A percentile compares a stretch with the other conserved stretches of the same genome.
Evolutionary conservation across 2,888 invertebrate species (phyloP).

Genomic region (Volucella inflata): DNA sequence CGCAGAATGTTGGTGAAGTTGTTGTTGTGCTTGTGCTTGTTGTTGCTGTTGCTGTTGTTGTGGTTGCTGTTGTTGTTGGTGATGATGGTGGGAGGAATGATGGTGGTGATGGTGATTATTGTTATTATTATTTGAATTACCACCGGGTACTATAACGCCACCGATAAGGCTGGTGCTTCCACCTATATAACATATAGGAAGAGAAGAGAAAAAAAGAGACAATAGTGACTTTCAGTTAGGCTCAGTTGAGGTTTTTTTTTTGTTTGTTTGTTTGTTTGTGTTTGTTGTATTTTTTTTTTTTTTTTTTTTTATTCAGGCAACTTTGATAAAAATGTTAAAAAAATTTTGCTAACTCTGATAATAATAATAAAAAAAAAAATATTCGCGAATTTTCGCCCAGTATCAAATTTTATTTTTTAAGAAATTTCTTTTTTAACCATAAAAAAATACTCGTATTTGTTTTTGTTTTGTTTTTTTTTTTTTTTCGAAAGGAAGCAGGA

Average conservation of each 20-base stretch:
- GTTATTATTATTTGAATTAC: conserved; percentile 82
- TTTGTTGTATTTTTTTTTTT: conserved; percentile 76
- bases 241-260: conserved; percentile 77
- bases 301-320: conserved; percentile 76
- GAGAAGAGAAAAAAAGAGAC: conserved; percentile 84
- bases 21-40: conserved; percentile 72
- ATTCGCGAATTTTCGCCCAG: conserved; percentile 59
- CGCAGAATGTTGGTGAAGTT: conserved; percentile 77
- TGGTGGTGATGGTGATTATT: conserved; percentile 80
- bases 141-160: conserved; percentile 84
- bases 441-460: conserved; percentile 46
- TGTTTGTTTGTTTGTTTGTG: conserved; percentile 73
- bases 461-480: conserved; percentile 39
- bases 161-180: conserved; percentile 84
- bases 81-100: conserved; percentile 80
- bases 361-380: conserved; percentile 55
- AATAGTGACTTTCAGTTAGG: conserved; percentile 84
- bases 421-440: conserved; percentile 48
- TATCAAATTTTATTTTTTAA: conserved; percentile 45
- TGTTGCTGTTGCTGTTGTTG: conserved; percentile 76
- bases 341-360: conserved; percentile 73
- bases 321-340: conserved; percentile 68
- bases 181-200: conserved; percentile 84
- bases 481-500: conserved; percentile 71
- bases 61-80: conserved; percentile 78